phyloP scores from a whole-genome alignment of 2,888 invertebrate species.

The Drosophila barbarae region DNA sequence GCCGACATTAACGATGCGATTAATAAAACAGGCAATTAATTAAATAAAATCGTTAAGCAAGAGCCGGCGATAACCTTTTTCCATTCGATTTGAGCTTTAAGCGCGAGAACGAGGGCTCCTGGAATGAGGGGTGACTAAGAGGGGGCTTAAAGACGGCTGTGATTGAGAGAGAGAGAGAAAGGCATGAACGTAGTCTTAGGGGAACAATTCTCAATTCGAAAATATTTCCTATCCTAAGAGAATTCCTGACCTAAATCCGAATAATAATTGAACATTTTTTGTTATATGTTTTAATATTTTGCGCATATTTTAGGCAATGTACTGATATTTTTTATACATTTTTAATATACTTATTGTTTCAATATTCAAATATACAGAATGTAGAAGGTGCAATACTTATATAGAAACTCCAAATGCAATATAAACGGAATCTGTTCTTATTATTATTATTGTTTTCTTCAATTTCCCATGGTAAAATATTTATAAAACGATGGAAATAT shows the following conservation, averaged over 20 bases:
- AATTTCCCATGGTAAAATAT: not conserved
- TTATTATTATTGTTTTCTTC: not conserved
- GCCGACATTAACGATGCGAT: conserved; percentile 31
- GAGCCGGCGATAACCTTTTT: conserved; percentile 55
- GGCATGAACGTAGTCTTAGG: conserved; percentile 2
- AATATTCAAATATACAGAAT: not conserved
- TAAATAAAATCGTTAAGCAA: conserved; percentile 51
- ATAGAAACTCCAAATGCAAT: not conserved
- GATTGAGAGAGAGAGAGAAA: not conserved
- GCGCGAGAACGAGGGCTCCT: conserved; percentile 30
- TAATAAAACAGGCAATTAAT: conserved; percentile 58
- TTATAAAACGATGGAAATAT: not conserved
- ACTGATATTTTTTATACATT: not conserved
- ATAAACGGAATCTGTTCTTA: not conserved
- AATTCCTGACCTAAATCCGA: not conserved
- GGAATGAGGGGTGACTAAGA: not conserved
- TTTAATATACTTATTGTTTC: too few species aligned
- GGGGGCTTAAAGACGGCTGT: not conserved
- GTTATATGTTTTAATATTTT: not conserved
- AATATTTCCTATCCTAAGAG: not conserved
- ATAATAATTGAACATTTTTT: not conserved
- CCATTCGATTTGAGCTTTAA: conserved; percentile 30
- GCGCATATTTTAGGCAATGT: too few species aligned
- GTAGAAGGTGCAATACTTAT: not conserved
- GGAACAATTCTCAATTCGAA: not conserved